Conservation (phyloP, 2,888 invertebrate species). For the Trissonchulus sp. region DNA sequence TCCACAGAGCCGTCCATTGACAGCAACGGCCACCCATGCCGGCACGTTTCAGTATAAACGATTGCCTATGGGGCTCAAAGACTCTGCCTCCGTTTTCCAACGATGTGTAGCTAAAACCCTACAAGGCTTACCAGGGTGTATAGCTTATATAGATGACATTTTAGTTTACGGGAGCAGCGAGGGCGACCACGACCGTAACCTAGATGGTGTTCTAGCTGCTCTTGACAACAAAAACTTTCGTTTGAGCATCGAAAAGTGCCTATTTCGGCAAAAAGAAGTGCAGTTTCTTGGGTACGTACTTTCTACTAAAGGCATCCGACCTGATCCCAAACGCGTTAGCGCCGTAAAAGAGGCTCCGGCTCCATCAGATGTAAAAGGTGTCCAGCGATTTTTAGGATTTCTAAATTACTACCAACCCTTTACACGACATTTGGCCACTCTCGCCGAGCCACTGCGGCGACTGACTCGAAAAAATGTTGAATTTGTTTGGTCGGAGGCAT, state of each 20-base stretch:
- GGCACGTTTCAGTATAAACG: neutral
- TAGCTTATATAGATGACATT: constrained; percentile 9
- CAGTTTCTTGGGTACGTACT: neutral
- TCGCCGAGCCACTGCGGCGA: neutral
- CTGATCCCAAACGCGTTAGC: neutral
- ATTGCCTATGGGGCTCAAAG: neutral
- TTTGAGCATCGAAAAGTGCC: neutral
- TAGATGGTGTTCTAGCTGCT: constrained; percentile 15
- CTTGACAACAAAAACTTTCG: neutral
- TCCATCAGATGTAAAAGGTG: neutral
- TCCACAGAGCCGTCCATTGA: neutral
- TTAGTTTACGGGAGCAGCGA: neutral
- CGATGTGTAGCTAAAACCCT: neutral
- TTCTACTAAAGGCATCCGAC: neutral
- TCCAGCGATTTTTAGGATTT: neutral
- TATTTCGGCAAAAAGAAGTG: neutral
- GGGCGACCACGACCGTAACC: neutral
- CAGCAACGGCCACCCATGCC: neutral
- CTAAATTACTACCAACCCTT: neutral
- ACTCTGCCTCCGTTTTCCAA: constrained; percentile 10
- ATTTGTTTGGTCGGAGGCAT: neutral
- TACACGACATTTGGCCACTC: neutral
- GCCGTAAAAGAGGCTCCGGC: neutral
- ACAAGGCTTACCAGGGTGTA: neutral
- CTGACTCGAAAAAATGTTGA: neutral